Evolutionary conservation across 2,797 vertebrate species (phyloP), one percentile per base, ranked within the genome.

Genomic region (Microchirus variegatus): DNA sequence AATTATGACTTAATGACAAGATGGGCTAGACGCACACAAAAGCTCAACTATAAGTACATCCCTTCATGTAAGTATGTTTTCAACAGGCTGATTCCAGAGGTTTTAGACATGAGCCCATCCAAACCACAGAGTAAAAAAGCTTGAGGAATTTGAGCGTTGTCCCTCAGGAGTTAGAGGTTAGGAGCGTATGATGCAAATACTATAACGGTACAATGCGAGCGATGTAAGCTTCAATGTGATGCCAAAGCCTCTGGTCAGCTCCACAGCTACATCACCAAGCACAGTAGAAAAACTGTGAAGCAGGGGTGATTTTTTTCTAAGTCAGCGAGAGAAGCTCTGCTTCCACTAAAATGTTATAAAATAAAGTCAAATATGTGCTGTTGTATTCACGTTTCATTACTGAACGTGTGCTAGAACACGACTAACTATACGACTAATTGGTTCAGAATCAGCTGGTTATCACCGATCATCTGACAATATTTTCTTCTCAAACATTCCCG

Each of bases 41-140:
- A 35, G 18, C 1, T 38, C 52, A 77, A 66, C 19, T 55, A 52
- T 42, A 49, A 48, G 36, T 41, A 63, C 36, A 52, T 13, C 35
- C 11, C 31, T 26, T 16, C 12, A 31, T 17, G 8, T 22, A 58
- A 61, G 61, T 58, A 47, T 26, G 47, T 62, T 63, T 63, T 63
- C 37, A 77, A 60, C 40, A 40, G 37, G 26, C 53, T 45, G 48
- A 62, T 73, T 53, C 45, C 22, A 53, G 26, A 50, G 22, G 41
- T 22, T 42, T 66, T 67, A 37, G 35, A 63, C 11, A 70, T 64
- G 70, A 72, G 22, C 10, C 10, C 41, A 40, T 76, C 64, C n/a
- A 83, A 63, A 67, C 56, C 62, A 54, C 67, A 73, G 57, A 72
- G 17, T 45, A 41, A 80, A 70, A 76, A 59, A 53, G 19, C 51